phyloP scores from a whole-genome alignment of 2,888 invertebrate genomes.

The Dolomedes plantarius region DNA sequence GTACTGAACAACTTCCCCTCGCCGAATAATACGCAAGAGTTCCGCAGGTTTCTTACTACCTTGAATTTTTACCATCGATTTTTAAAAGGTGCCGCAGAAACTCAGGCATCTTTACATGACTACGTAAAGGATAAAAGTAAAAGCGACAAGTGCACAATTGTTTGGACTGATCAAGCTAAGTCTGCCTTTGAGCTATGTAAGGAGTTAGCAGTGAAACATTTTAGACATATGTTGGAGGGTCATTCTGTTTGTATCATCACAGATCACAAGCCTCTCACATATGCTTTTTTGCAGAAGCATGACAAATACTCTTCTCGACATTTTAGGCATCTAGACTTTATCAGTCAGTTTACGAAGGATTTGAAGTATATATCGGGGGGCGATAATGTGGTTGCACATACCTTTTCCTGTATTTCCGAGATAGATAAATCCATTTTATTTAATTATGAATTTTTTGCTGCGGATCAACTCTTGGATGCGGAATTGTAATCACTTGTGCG shows the following conservation, averaged over 20 bases:
- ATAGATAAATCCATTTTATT: too few relatives aligned
- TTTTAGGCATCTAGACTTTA: constrained; percentile 11
- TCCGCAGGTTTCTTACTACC: background rate
- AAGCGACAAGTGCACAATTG: constrained; percentile 7
- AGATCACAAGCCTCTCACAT: constrained; percentile 73
- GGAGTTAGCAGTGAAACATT: constrained; percentile 67
- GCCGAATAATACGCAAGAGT: constrained; percentile 1
- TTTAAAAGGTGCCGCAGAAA: too few relatives aligned
- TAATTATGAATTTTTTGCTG: too few relatives aligned
- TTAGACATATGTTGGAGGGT: constrained; percentile 45
- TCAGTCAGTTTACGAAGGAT: too few relatives aligned
- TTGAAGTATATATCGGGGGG: constrained; percentile 74
- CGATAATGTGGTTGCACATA: constrained; percentile 43
- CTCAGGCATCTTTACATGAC: background rate
- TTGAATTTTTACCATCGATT: too few relatives aligned
- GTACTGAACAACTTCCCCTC: too few relatives aligned
- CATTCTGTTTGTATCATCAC: constrained; percentile 28
- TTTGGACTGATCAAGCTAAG: constrained; percentile 13
- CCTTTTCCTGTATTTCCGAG: constrained; percentile 21
- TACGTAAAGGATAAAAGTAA: background rate
- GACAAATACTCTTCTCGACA: constrained; percentile 24
- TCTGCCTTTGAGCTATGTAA: too few relatives aligned
- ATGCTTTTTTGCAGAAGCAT: too few relatives aligned
- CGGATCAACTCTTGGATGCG: background rate
- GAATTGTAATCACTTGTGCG: too few relatives aligned